These are phyloP conservation scores for Drosophila crucigera DNA, from an alignment of 2,888 invertebrate genomes.

Conservation along the genomic window DNA sequence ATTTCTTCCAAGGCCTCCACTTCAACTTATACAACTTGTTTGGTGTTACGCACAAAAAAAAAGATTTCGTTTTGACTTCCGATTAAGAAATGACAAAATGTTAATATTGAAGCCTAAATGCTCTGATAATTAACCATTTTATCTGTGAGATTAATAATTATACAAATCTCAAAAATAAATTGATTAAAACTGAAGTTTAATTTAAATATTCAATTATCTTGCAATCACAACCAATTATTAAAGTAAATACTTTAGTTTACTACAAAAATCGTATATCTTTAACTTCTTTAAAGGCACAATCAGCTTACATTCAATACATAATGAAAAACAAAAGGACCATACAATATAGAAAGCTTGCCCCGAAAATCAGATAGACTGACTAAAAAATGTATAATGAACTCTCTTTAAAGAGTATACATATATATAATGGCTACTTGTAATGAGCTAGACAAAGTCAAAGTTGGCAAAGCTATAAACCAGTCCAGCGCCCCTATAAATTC, in stretches of 20 bases:
- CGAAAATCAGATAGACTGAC: background rate
- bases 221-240: background rate
- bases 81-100: conserved; percentile 11
- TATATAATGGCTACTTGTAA: conserved; percentile 28
- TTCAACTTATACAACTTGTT: conserved; percentile 20
- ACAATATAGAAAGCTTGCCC: background rate
- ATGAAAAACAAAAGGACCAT: background rate
- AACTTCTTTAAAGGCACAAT: background rate
- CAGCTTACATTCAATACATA: background rate
- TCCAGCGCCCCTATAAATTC: conserved; percentile 60
- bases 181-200: background rate
- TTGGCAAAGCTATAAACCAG: conserved; percentile 57
- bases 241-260: background rate
- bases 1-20: conserved; percentile 20
- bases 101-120: conserved; percentile 4
- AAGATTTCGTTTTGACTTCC: conserved; percentile 21
- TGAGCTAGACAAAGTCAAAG: conserved; percentile 52
- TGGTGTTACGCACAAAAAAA: conserved; percentile 17
- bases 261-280: background rate
- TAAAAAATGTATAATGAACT: background rate
- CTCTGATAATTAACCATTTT: conserved; percentile 6
- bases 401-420: background rate
- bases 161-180: background rate
- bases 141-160: background rate
- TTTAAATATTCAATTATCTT: background rate